phyloP scores from a whole-genome alignment of 2,113 vertebrate species.

The Cephalopterus ornatus region DNA sequence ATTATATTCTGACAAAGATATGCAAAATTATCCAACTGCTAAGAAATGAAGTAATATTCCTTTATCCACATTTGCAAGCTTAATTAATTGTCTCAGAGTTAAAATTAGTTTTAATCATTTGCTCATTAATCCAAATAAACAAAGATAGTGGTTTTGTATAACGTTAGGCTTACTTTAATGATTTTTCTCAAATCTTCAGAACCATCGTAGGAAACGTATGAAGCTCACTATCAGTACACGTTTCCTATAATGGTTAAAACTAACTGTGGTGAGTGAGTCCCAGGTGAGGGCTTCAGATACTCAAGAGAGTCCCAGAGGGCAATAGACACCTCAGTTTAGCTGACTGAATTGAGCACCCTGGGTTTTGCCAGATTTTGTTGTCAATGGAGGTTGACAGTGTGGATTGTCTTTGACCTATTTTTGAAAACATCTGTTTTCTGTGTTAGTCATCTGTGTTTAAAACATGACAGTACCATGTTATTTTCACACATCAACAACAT shows the following conservation, averaged over 20 bases:
- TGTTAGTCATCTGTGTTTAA: neutral
- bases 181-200: slow-evolving; percentile 17
- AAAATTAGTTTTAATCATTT: neutral
- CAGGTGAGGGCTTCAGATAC: too few relatives aligned
- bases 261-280: too few relatives aligned
- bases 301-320: too few relatives aligned
- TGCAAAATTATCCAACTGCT: neutral
- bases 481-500: neutral
- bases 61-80: neutral
- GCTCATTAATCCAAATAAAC: neutral
- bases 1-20: neutral
- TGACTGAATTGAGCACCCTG: neutral
- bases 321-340: neutral
- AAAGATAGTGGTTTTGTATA: neutral
- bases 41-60: neutral
- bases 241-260: too few relatives aligned
- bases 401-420: neutral
- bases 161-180: neutral
- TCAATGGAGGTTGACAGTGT: neutral
- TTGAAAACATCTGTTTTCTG: neutral
- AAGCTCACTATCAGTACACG: too few relatives aligned
- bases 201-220: neutral
- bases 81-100: slow-evolving; percentile 25
- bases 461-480: neutral
- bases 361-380: neutral